phyloP scores from a whole-genome alignment of 1,140 invertebrate species.

The Drosophila pandora region DNA sequence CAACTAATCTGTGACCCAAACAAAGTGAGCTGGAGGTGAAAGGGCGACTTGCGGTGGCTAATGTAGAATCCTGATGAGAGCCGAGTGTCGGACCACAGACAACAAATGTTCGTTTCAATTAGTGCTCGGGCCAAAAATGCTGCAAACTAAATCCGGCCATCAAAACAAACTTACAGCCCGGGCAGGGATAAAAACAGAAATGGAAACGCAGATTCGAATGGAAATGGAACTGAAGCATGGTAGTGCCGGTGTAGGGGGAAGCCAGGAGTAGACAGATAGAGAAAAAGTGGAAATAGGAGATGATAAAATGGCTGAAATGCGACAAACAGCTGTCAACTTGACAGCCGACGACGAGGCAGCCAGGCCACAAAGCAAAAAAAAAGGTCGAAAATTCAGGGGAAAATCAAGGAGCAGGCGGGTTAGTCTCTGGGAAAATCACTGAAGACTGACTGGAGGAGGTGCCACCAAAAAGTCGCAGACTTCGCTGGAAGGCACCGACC shows the following conservation, averaged over 20 bases:
- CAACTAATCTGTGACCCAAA: constrained; percentile 40
- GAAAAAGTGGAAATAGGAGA: constrained; percentile 50
- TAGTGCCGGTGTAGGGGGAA: neutral
- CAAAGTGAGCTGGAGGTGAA: constrained; percentile 37
- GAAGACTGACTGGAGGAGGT: constrained; percentile 25
- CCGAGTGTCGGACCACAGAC: constrained; percentile 29
- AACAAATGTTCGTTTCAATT: constrained; percentile 77
- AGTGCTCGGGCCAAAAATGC: constrained; percentile 48
- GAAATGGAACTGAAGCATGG: constrained; percentile 3
- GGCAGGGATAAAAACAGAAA: constrained; percentile 5
- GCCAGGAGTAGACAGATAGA: constrained; percentile 18
- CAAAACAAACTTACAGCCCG: constrained; percentile 52
- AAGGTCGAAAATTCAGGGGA: neutral
- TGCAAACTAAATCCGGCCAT: constrained; percentile 60
- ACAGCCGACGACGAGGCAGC: constrained; percentile 60
- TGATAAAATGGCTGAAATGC: constrained; percentile 75
- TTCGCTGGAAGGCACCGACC: constrained; percentile 15
- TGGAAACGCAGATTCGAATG: constrained; percentile 1
- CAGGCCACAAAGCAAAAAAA: constrained; percentile 43
- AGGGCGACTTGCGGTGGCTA: constrained; percentile 39
- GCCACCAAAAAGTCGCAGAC: constrained; percentile 22
- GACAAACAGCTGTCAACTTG: constrained; percentile 77
- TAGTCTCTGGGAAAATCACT: constrained; percentile 21
- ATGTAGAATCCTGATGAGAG: constrained; percentile 12
- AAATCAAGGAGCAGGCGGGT: neutral